Base-by-base conservation (phyloP, 2,797 vertebrate species). In the Heliangelus exortis region DNA sequence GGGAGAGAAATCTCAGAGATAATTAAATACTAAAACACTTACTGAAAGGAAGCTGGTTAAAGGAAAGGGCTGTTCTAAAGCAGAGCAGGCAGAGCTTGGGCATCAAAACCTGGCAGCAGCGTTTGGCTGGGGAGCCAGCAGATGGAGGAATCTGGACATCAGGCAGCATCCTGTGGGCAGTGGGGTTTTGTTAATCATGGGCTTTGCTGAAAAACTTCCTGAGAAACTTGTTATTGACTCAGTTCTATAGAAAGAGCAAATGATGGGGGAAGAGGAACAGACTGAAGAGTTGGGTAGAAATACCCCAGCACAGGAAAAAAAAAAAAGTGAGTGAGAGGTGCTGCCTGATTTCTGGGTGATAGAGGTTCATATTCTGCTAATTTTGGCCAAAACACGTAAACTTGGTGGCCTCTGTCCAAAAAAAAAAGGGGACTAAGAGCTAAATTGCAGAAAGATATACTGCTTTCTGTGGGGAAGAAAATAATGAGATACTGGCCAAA, bases 251-350 rank as follows among this genome's bases (percentile, higher is more conserved):
- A 31, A 58, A 41, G 51, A 67, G 10, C 11, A 39, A 41, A 39
- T 0, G 9, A 6, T 7, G 34, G 33, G 57, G 58, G 54, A 36
- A 67, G 28, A n/a, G 31, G 25, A 50, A 10, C 0, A 4, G 34
- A 2, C 23, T 28, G 7, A 51, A 51, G 43, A 51, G 16, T 0
- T 58, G 68, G 33, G 28, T 47, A 50, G 58, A 45, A 81, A 19
- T 19, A 12, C 7, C 34, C 55, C 34, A 15, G 71, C 69, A 54
- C 3, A 1, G 9, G 14, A 34, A 15, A 31, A 34, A 15, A 31
- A 7, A 33, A n/a, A 1, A 66, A 36, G n/a, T 15, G 29, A 61
- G 21, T 2, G 77, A 66, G 50, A 90, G 26, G n/a, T 41, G 6
- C 14, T 1, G 0, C 21, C 20, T 28, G 74, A 31, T 28, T 84